These are phyloP conservation scores for Lycaena phlaeas DNA, from an alignment of 2,888 invertebrate species.

Conservation along the genomic window DNA sequence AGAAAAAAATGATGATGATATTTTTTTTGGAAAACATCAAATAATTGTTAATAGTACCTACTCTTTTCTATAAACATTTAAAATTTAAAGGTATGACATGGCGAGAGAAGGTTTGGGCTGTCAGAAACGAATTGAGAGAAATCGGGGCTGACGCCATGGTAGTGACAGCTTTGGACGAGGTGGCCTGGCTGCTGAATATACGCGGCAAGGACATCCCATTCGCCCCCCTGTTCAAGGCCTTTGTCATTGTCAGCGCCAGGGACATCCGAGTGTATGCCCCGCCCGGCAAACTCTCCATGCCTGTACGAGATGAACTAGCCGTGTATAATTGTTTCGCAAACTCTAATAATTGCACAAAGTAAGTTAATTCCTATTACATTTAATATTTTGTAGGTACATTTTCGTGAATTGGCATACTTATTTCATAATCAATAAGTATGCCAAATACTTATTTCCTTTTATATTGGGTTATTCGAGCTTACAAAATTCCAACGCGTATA, in stretches of 20 bases:
- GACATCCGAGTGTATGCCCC: slow-evolving; percentile 82
- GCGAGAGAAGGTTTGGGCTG: slow-evolving; percentile 80
- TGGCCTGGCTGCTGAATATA: slow-evolving; percentile 89
- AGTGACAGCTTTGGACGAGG: slow-evolving; percentile 88
- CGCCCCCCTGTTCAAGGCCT: slow-evolving; percentile 85
- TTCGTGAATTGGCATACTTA: no score
- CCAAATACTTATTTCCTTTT: no score
- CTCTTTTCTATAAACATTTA: no score
- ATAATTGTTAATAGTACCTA: no score
- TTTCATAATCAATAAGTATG: no score
- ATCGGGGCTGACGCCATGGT: slow-evolving; percentile 84
- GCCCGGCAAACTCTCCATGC: slow-evolving; percentile 74
- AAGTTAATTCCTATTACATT: slow-evolving; percentile 2
- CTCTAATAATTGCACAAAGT: slow-evolving; percentile 73
- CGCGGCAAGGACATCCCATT: slow-evolving; percentile 88
- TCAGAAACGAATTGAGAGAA: slow-evolving; percentile 75
- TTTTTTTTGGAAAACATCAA: not conserved
- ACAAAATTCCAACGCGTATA: no score
- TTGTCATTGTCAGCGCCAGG: slow-evolving; percentile 77
- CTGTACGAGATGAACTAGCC: slow-evolving; percentile 63
- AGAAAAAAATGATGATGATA: no score
- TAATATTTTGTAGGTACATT: not conserved
- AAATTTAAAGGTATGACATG: slow-evolving; percentile 75
- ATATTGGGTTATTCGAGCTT: no score
- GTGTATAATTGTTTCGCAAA: slow-evolving; percentile 74